phyloP scores from a whole-genome alignment of 2,888 invertebrate genomes.

The Molorchus minor region DNA sequence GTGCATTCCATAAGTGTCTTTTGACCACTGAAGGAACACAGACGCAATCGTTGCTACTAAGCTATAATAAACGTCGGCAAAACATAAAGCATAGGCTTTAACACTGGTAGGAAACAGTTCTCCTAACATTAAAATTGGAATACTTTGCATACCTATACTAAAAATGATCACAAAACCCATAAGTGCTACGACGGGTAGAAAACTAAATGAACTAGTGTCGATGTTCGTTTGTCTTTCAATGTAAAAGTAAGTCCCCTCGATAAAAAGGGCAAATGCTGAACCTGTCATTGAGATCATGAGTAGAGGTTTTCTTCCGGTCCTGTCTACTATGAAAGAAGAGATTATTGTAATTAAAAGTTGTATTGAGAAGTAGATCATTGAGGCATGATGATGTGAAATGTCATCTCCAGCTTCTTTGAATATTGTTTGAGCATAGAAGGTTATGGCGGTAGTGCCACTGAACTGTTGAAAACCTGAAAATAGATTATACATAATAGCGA shows the following conservation, averaged over 20 bases:
- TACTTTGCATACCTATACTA: slow-evolving; percentile 65
- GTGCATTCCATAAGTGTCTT: slow-evolving; percentile 69
- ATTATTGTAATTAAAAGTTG: slow-evolving; percentile 67
- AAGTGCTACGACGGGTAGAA: slow-evolving; percentile 63
- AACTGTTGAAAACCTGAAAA: slow-evolving; percentile 59
- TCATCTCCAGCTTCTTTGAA: slow-evolving; percentile 60
- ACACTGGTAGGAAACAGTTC: slow-evolving; percentile 68
- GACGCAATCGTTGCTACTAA: slow-evolving; percentile 63
- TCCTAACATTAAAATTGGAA: slow-evolving; percentile 65
- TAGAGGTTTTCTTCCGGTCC: slow-evolving; percentile 65
- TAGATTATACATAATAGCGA: slow-evolving; percentile 49
- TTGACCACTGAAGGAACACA: slow-evolving; percentile 65
- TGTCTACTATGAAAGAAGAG: slow-evolving; percentile 69
- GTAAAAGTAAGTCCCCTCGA: slow-evolving; percentile 63
- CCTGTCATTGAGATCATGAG: slow-evolving; percentile 65
- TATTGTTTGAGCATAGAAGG: slow-evolving; percentile 70
- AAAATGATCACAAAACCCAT: slow-evolving; percentile 64
- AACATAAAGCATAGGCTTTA: slow-evolving; percentile 68
- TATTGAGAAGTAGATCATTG: slow-evolving; percentile 61
- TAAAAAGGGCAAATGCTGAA: slow-evolving; percentile 59
- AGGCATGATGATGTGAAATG: slow-evolving; percentile 59
- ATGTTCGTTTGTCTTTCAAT: slow-evolving; percentile 58
- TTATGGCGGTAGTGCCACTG: slow-evolving; percentile 71
- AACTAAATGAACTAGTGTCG: slow-evolving; percentile 56
- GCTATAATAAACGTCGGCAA: slow-evolving; percentile 66